Evolutionary conservation across 1,140 invertebrate genomes (phyloP), one percentile per base, ranked within the genome.

Genomic region (Augochlora pura): DNA sequence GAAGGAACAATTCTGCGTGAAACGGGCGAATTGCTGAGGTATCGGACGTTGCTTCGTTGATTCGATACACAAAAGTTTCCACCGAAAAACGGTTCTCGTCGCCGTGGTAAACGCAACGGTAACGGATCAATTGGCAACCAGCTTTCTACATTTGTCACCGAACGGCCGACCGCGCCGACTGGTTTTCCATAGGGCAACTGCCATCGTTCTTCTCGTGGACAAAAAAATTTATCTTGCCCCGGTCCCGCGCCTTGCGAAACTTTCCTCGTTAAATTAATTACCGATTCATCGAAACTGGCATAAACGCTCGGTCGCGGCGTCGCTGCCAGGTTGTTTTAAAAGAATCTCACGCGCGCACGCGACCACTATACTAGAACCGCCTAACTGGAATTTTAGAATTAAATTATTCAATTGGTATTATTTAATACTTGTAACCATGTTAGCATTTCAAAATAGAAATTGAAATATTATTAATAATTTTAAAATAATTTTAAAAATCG

Each of bases 71-170:
- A 70, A 57, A 6, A 46, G n/a, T 72, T 72, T 39, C n/a, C 42
- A 23, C 39, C 49, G 12, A 38, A 65, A 65, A 65, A 42, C 18
- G 54, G 21, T 3, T 23, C 42, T 8, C 12, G 14, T 18, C 23
- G 76, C n/a, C 18, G 25, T 5, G 32, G 23, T 27, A 21, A 78
- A 78, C 9, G 68, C 38, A 42, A 3, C 32, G 75, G 75, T 71
- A 71, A 72, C 69, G 69, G 76, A 78, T 78, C 69, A 57, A 46
- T 78, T 57, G 69, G 57, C 18, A 46, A 16, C 39, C 38, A 21
- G 52, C 76, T 78, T 78, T 78, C 76, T 78, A 63, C 18, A 32
- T 32, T 72, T 64, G 21, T 39, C 38, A n/a, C 21, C 12, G 25
- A 68, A 32, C 46, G 46, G 3, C 6, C 14, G 12, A 39, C 42